These are phyloP conservation scores for Trissolcus basalis DNA, from an alignment of 1,140 invertebrate genomes.

Conservation along the genomic window DNA sequence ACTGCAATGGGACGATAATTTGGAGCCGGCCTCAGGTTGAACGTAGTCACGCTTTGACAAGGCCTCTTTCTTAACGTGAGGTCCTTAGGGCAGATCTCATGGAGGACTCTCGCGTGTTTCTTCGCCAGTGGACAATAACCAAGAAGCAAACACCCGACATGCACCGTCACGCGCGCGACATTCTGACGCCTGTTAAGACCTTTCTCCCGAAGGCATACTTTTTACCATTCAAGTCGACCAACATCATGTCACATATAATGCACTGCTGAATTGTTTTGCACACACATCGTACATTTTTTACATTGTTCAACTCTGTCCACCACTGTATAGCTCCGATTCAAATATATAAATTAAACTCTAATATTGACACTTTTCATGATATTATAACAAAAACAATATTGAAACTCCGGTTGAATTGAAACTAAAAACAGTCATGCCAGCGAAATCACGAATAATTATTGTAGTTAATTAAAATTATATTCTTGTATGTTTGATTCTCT, in stretches of 20 bases:
- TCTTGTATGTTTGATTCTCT: too few species aligned
- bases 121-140: slow-evolving; percentile 63
- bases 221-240: slow-evolving; percentile 21
- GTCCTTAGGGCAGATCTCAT: slow-evolving; percentile 63
- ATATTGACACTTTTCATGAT: too few species aligned
- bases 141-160: slow-evolving; percentile 60
- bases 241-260: slow-evolving; percentile 8
- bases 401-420: too few species aligned
- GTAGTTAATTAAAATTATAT: too few species aligned
- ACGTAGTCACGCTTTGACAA: slow-evolving; percentile 65
- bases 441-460: too few species aligned
- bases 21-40: slow-evolving; percentile 26
- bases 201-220: slow-evolving; percentile 32
- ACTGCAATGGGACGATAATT: slow-evolving; percentile 23
- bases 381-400: too few species aligned
- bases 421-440: too few species aligned
- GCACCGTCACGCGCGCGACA: slow-evolving; percentile 66
- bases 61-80: slow-evolving; percentile 65
- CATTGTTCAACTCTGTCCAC: too few species aligned
- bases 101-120: slow-evolving; percentile 60
- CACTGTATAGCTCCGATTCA: too few species aligned
- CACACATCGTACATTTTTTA: background rate
- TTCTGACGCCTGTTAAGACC: slow-evolving; percentile 60
- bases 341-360: too few species aligned
- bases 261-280: slow-evolving; percentile 21